Evolutionary conservation across 2,888 invertebrate species (phyloP).

Genomic region (Sinelater perroti): DNA sequence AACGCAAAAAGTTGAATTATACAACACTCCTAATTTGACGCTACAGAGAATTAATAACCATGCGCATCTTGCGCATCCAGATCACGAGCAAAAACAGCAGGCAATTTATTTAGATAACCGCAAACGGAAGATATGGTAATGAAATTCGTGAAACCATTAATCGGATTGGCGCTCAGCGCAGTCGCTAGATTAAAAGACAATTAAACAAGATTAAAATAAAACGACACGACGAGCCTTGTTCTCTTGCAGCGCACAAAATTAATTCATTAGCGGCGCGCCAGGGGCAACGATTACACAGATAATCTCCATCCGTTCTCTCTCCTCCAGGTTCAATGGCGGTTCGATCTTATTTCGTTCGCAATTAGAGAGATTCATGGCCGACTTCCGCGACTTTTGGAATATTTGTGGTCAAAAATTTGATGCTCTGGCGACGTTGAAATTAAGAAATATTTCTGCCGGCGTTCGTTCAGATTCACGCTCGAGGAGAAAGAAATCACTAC

Average conservation of each 20-base stretch:
- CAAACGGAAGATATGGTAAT: conserved; percentile 28
- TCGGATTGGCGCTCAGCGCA: conserved; percentile 35
- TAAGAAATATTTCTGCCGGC: conserved; percentile 16
- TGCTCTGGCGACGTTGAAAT: conserved; percentile 8
- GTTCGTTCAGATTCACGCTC: too few relatives aligned
- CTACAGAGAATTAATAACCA: too few relatives aligned
- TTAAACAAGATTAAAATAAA: conserved; percentile 52
- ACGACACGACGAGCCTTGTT: conserved; percentile 51
- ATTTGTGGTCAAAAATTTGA: conserved; percentile 22
- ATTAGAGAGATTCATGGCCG: conserved; percentile 25
- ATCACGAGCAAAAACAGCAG: conserved; percentile 22
- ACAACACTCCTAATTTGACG: too few relatives aligned
- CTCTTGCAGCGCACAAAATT: conserved; percentile 50
- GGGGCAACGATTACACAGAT: conserved; percentile 37
- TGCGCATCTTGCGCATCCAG: too few relatives aligned
- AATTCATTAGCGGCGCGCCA: conserved; percentile 51
- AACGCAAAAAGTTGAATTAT: too few relatives aligned
- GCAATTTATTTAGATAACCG: conserved; percentile 30
- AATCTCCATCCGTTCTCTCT: conserved; percentile 35
- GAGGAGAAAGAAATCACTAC: conserved; percentile 7
- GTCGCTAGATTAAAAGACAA: conserved; percentile 49
- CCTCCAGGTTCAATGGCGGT: conserved; percentile 25
- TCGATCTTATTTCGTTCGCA: conserved; percentile 18
- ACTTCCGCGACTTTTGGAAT: conserved; percentile 14
- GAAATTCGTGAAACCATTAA: conserved; percentile 37